Evolutionary conservation across 2,113 vertebrate species (phyloP).

Genomic region (Halichoeres trimaculatus): DNA sequence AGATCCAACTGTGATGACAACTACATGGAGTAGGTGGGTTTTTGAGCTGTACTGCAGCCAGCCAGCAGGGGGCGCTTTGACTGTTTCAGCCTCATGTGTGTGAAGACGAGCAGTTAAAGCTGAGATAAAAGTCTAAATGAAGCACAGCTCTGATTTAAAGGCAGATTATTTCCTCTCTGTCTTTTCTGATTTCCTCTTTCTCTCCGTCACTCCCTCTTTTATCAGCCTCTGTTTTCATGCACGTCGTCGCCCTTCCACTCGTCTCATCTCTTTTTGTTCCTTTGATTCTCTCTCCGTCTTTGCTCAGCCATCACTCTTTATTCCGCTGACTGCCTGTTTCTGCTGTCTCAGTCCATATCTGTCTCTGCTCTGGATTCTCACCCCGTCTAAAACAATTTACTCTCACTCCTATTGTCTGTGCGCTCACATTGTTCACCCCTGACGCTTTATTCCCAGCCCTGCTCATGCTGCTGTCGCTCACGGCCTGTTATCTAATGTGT

Average conservation of each 20-base stretch:
- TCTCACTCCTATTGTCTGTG: conserved; percentile 11
- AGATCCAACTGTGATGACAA: too few relatives aligned
- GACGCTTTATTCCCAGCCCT: conserved; percentile 17
- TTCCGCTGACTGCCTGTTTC: conserved; percentile 28
- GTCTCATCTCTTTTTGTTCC: conserved; percentile 35
- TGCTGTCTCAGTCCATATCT: conserved; percentile 8
- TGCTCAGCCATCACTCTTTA: conserved; percentile 15
- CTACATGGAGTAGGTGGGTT: too few relatives aligned
- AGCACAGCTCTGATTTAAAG: conserved; percentile 56
- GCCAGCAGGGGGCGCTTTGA: too few relatives aligned
- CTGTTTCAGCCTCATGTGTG: too few relatives aligned
- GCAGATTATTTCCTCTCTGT: conserved; percentile 47
- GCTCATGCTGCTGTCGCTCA: background rate
- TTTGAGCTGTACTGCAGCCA: too few relatives aligned
- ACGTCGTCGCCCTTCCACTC: background rate
- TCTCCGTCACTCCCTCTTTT: conserved; percentile 19
- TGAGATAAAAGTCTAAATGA: conserved; percentile 70
- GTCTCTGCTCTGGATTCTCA: conserved; percentile 20
- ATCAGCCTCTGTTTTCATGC: conserved; percentile 36
- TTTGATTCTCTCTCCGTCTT: conserved; percentile 35
- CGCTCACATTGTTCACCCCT: conserved; percentile 7
- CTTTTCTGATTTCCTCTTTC: background rate
- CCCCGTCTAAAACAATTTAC: conserved; percentile 37
- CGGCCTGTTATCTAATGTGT: background rate
- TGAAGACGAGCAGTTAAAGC: conserved; percentile 17